These are phyloP conservation scores for Parnassius glacialis DNA, from an alignment of 2,888 invertebrate species.

Conservation along the genomic window DNA sequence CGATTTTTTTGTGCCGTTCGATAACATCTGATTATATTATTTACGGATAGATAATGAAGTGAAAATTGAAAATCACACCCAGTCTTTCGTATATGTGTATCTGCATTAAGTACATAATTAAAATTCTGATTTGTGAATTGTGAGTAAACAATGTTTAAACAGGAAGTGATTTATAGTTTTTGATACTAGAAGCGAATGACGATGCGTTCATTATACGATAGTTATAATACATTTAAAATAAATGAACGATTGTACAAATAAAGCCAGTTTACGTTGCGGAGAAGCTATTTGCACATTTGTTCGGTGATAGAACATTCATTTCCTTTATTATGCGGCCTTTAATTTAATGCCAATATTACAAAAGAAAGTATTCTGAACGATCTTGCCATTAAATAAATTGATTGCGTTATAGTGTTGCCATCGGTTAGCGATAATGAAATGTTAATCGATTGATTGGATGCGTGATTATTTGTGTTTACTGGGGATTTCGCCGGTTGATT, in stretches of 20 bases:
- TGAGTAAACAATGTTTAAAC: not conserved
- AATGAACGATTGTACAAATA: conserved; percentile 1
- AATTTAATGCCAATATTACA: conserved; percentile 34
- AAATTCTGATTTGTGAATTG: no score
- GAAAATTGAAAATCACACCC: not conserved
- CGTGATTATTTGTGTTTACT: conserved; percentile 34
- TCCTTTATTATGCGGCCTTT: conserved; percentile 38
- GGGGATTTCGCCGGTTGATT: conserved; percentile 28
- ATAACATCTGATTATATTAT: conserved; percentile 3
- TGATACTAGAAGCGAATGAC: conserved; percentile 5
- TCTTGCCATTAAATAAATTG: conserved; percentile 56
- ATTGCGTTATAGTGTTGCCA: conserved; percentile 43
- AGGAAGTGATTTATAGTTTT: conserved; percentile 1
- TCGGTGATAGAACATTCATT: conserved; percentile 28
- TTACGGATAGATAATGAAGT: not conserved
- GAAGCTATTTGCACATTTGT: conserved; percentile 9
- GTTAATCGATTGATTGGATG: conserved; percentile 44
- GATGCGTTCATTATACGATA: not conserved
- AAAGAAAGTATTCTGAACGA: conserved; percentile 35
- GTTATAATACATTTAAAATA: conserved; percentile 3
- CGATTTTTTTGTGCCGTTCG: conserved; percentile 1
- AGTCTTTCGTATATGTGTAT: not conserved
- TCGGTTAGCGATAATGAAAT: conserved; percentile 42
- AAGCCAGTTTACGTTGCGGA: conserved; percentile 1
- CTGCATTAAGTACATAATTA: not conserved